These are phyloP conservation scores for Allacma fusca DNA, from an alignment of 2,888 invertebrate species.

Conservation along the genomic window DNA sequence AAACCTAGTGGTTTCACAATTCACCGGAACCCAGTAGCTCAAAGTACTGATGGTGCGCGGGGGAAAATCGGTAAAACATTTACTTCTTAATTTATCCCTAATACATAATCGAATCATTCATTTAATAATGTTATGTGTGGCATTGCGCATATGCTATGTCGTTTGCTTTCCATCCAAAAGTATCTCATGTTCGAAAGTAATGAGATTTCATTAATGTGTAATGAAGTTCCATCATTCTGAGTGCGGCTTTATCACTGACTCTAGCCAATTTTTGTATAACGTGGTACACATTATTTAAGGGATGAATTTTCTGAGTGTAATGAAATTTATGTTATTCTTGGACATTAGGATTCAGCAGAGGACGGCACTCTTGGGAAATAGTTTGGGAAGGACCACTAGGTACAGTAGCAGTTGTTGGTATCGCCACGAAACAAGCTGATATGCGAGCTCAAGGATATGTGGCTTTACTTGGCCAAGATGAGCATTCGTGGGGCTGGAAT, in stretches of 20 bases:
- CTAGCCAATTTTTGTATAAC: too few relatives aligned
- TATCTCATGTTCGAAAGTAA: too few relatives aligned
- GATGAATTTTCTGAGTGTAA: too few relatives aligned
- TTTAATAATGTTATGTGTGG: too few relatives aligned
- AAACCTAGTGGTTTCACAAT: constrained; percentile 11
- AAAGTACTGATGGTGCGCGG: constrained; percentile 25
- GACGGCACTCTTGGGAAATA: constrained; percentile 29
- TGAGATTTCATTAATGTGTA: too few relatives aligned
- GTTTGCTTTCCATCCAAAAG: too few relatives aligned
- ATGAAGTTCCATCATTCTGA: too few relatives aligned
- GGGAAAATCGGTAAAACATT: constrained; percentile 27
- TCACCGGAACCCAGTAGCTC: constrained; percentile 28
- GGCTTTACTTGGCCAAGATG: constrained; percentile 9
- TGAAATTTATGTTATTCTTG: too few relatives aligned
- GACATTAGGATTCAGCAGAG: constrained; percentile 22
- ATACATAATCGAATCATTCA: too few relatives aligned
- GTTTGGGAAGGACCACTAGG: constrained; percentile 22
- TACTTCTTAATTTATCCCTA: not conserved
- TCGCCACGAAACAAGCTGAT: constrained; percentile 16
- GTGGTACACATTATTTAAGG: too few relatives aligned
- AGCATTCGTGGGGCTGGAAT: constrained; percentile 36
- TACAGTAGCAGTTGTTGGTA: constrained; percentile 21
- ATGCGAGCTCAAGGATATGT: constrained; percentile 22
- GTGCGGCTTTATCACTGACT: too few relatives aligned
- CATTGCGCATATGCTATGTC: too few relatives aligned